Percentiles rank a stretch among this genome's conserved stretches.
These are phyloP conservation scores for Polymixis lichenea DNA, from an alignment of 2,888 invertebrate genomes.

Conservation along the genomic window DNA sequence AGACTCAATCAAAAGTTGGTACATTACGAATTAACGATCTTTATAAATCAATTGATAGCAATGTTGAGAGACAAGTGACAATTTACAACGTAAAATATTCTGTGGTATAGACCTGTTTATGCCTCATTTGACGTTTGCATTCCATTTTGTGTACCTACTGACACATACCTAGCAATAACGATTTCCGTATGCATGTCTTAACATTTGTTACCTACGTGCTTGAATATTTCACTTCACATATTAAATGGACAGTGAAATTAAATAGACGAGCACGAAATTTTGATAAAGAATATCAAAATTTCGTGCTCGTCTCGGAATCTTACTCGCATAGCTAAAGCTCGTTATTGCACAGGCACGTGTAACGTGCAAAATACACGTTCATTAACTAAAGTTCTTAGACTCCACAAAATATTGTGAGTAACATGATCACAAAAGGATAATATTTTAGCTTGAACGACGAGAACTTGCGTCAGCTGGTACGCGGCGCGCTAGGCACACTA, in stretches of 20 bases:
- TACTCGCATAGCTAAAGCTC: constrained; percentile 7
- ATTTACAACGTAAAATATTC: constrained; percentile 34
- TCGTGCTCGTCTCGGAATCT: background rate
- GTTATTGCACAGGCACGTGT: constrained; percentile 10
- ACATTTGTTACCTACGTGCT: constrained; percentile 20
- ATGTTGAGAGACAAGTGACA: constrained; percentile 27
- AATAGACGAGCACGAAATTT: background rate
- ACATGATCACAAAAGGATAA: constrained; percentile 27
- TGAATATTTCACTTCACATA: constrained; percentile 16
- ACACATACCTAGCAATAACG: constrained; percentile 20
- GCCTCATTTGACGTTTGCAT: constrained; percentile 27
- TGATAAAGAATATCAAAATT: background rate
- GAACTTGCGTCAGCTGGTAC: constrained; percentile 89
- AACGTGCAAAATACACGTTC: constrained; percentile 1
- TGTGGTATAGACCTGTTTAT: constrained; percentile 22
- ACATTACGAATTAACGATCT: constrained; percentile 58
- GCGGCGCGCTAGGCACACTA: constrained; percentile 93
- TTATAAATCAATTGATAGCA: constrained; percentile 53
- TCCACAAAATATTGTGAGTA: constrained; percentile 10
- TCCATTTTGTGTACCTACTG: constrained; percentile 38
- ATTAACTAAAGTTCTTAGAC: constrained; percentile 29
- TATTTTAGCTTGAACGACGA: constrained; percentile 81
- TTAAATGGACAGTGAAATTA: constrained; percentile 8
- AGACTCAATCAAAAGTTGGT: constrained; percentile 64
- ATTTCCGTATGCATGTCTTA: constrained; percentile 28